Evolutionary conservation across 2,797 vertebrate species (phyloP), one percentile per base, ranked within the genome.

Genomic region (Chaetophractus vellerosus): DNA sequence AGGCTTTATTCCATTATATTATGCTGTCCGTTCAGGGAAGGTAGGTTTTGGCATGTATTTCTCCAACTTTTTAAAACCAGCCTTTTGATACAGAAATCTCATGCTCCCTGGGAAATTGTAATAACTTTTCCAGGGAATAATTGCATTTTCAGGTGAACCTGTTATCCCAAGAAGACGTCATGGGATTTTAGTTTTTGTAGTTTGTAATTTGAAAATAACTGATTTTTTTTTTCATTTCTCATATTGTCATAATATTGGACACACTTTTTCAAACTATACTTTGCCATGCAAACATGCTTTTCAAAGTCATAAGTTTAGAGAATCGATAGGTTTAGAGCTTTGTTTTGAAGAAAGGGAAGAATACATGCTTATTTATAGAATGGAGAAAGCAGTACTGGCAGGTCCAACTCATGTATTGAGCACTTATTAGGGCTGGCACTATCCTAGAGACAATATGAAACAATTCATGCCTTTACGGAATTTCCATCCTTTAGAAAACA

Each of bases 261-360:
- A 18, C 31, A 21, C 33, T 92, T 84, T 76, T 85, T 45, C 71
- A 68, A 59, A 78, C 23, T 68, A 59, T 57, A 36, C 23, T 91
- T 75, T 41, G 50, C 63, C 33, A 19, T 21, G 55, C 59, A 75
- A 16, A 75, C 31, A 15, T 41, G 59, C 61, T 84, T 91, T 84
- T 84, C 12, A 69, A 36, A 69, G 21, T 57, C 61, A 68, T 11
- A 57, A 38, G 36, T 78, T 85, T 68, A 78, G 68, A 68, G 90
- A 33, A 16, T 75, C 59, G 66, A 48, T 64, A 91, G 23, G 48
- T 23, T 76, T 48, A 76, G 71, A 76, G 48, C 81, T 61, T 85
- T 12, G 33, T 85, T 78, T 68, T 68, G 61, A 85, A 91, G 48
- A 80, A 63, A 72, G 41, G 52, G 9, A 68, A 87, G 80, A 87